A percentile compares a stretch with the other conserved stretches of the same genome.
These are phyloP conservation scores for Idaea straminata DNA, from an alignment of 2,888 invertebrate species.

Conservation along the genomic window DNA sequence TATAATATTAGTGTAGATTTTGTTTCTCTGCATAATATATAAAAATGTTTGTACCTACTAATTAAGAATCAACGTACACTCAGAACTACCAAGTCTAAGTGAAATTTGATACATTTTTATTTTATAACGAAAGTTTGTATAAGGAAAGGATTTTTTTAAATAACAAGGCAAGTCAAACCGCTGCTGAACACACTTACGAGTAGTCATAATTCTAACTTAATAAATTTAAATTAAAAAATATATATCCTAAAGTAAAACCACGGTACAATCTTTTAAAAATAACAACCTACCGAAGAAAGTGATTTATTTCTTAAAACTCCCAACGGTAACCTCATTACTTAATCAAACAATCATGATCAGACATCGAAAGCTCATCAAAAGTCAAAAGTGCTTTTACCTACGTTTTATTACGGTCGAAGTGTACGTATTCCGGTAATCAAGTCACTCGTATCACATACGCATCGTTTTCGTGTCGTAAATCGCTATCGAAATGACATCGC, in stretches of 20 bases:
- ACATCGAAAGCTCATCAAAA: conserved; percentile 24
- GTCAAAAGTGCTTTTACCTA: conserved; percentile 18
- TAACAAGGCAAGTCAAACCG: too few species aligned
- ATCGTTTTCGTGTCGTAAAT: conserved; percentile 32
- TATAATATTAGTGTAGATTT: too few species aligned
- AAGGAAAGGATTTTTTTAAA: too few species aligned
- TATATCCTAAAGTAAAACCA: too few species aligned
- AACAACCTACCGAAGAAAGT: neutral
- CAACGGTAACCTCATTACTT: conserved; percentile 1
- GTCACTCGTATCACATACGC: conserved; percentile 16
- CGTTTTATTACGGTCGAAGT: conserved; percentile 23
- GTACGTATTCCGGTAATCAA: conserved; percentile 28
- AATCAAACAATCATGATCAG: conserved; percentile 19
- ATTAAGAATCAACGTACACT: too few species aligned
- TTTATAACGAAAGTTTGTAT: too few species aligned
- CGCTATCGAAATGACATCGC: conserved; percentile 28
- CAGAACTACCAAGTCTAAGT: too few species aligned
- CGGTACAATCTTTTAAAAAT: neutral
- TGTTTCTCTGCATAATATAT: neutral
- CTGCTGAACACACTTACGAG: too few species aligned
- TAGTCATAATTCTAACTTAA: too few species aligned
- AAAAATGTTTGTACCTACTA: too few species aligned
- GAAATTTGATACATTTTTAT: too few species aligned
- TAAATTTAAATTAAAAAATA: too few species aligned
- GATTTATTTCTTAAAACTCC: neutral